phyloP scores from a whole-genome alignment of 2,888 invertebrate genomes.

The Lepas anatifera region DNA sequence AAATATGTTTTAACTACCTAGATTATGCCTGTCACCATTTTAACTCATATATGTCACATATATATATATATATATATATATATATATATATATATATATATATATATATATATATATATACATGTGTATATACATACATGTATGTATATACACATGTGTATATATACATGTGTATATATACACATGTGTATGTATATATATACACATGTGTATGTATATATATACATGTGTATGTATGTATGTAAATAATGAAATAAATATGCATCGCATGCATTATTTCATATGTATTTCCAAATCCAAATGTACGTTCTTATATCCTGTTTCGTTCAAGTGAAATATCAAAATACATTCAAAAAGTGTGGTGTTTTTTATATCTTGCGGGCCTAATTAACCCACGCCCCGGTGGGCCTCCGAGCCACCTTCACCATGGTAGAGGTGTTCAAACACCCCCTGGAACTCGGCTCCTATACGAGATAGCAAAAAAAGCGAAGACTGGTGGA shows the following conservation, averaged over 20 bases:
- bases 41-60: neutral
- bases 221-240: slow-evolving; percentile 14
- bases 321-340: too few relatives aligned
- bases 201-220: slow-evolving; percentile 10
- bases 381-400: too few relatives aligned
- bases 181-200: slow-evolving; percentile 10
- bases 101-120: slow-evolving; percentile 10
- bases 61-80: neutral
- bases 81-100: slow-evolving; percentile 12
- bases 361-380: too few relatives aligned
- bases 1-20: too few relatives aligned
- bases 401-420: too few relatives aligned
- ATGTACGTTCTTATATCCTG: neutral
- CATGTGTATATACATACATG: slow-evolving; percentile 15
- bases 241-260: slow-evolving; percentile 14
- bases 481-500: too few relatives aligned
- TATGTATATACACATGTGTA: slow-evolving; percentile 17
- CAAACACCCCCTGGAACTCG: too few relatives aligned
- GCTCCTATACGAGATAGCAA: too few relatives aligned
- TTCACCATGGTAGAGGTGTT: too few relatives aligned
- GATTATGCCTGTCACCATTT: too few relatives aligned
- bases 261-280: neutral
- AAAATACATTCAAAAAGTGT: too few relatives aligned
- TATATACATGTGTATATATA: slow-evolving; percentile 18
- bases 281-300: neutral